phyloP scores from a whole-genome alignment of 2,797 vertebrate species.

The Chloroceryle amazona region DNA sequence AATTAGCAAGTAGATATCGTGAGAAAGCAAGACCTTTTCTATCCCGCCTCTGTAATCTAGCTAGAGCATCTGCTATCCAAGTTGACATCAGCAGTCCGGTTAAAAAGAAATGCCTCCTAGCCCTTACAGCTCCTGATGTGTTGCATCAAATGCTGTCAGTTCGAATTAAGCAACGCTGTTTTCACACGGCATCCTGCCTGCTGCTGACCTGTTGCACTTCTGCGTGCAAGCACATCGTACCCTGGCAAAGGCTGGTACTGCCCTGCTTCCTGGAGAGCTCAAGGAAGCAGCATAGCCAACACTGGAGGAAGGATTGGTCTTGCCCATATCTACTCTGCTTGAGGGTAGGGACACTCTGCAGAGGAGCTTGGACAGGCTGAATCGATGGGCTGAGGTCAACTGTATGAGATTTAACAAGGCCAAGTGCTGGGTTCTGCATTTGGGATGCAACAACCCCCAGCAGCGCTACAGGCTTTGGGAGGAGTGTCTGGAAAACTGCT shows the following conservation, averaged over 20 bases:
- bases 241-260: not conserved
- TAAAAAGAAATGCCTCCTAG: not conserved
- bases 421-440: no score
- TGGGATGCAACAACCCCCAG: no score
- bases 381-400: no score
- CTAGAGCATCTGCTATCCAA: not conserved
- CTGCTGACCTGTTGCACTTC: not conserved
- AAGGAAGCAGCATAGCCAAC: not conserved
- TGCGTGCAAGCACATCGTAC: not conserved
- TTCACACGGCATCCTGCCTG: not conserved
- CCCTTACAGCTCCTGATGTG: not conserved
- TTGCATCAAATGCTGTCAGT: not conserved
- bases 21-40: not conserved
- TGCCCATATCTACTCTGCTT: not conserved
- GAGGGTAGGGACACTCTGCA: no score
- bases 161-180: not conserved
- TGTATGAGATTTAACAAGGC: no score
- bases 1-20: not conserved
- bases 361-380: no score
- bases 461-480: no score
- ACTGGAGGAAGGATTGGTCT: not conserved
- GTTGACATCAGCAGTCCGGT: not conserved
- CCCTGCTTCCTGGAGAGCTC: not conserved
- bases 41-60: not conserved
- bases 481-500: no score